Base-by-base conservation (phyloP, 2,888 invertebrate species). In the Coelogynopora nodosa region DNA sequence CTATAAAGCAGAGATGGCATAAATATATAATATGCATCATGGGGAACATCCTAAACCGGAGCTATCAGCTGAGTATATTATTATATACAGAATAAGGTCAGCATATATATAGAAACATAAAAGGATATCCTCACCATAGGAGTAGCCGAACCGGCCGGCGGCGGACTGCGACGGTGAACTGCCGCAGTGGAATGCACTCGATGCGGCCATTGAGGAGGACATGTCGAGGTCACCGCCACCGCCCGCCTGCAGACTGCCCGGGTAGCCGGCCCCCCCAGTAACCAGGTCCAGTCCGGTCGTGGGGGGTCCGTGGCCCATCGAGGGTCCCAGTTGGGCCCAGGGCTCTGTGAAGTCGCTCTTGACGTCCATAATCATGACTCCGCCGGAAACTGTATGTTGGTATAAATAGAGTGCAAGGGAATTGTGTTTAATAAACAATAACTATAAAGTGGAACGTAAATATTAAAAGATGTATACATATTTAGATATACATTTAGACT, bases 291-390 rank as follows among this genome's bases (percentile, higher is more conserved):
- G 74, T 74, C 74, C 74, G 2, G 74, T 74, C 18, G 74, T 5
- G 2, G 74, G 23, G 74, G 23, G 2, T 5, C 10, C 5, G 27
- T 5, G 5, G 74, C 23, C 23, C 5, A 74, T 26, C 2, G 5
- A 5, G 27, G 74, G 74, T n/a, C 74, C 74, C 5, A 74, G 23
- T 23, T 74, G 74, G 74, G 74, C 5, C 74, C 74, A 74, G 23
- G 74, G 74, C 74, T 74, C 74, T 13, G 74, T n/a, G 27, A 74
- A 74, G 74, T 74, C 74, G 27, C 74, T 74, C 74, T 74, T 74
- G 18, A 74, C 74, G 23, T 74, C 74, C 74, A 74, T 74, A 26
- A 74, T 74, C 74, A 74, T 74, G 74, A 74, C 74, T 74, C 74
- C 74, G 74, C 74, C 74, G 18, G 74, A 74, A 5, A 74, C 74